Conservation (phyloP, 2,888 invertebrate genomes). For the Alentia gelatinosa region DNA sequence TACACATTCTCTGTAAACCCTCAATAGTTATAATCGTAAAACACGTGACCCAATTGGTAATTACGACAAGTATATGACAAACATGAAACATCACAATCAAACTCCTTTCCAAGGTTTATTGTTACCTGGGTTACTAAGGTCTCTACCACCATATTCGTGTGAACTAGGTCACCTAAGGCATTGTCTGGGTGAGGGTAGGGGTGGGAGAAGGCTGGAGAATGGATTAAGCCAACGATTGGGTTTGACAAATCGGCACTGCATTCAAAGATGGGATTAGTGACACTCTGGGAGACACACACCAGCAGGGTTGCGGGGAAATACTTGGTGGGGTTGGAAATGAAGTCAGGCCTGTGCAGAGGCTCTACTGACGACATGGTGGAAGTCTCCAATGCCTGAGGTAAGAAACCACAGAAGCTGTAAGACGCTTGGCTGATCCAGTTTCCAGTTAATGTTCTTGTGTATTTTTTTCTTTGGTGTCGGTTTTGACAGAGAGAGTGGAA, state of each 20-base stretch:
- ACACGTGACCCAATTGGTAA: no score
- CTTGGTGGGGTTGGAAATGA: slow-evolving; percentile 69
- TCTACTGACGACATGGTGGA: slow-evolving; percentile 68
- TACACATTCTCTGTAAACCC: no score
- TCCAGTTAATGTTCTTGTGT: no score
- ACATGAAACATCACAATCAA: no score
- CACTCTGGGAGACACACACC: slow-evolving; percentile 31
- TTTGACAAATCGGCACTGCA: neutral
- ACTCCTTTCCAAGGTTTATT: no score
- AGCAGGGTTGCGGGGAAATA: slow-evolving; percentile 68
- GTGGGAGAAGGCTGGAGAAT: neutral
- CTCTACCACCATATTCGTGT: no score
- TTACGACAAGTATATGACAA: no score
- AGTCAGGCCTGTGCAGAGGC: slow-evolving; percentile 72
- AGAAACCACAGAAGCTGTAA: neutral
- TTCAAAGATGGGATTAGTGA: slow-evolving; percentile 20
- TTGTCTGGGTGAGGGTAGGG: neutral
- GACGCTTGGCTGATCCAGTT: neutral
- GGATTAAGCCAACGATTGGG: neutral
- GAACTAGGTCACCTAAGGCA: neutral
- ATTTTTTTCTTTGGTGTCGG: neutral
- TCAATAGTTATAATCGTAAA: no score
- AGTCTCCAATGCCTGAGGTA: slow-evolving; percentile 72
- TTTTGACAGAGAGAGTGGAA: neutral
- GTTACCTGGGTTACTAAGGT: no score